A percentile compares a stretch with the other conserved stretches of the same genome.
Evolutionary conservation across 1,140 invertebrate species (phyloP).

Genomic region (Drosophila takahashii): DNA sequence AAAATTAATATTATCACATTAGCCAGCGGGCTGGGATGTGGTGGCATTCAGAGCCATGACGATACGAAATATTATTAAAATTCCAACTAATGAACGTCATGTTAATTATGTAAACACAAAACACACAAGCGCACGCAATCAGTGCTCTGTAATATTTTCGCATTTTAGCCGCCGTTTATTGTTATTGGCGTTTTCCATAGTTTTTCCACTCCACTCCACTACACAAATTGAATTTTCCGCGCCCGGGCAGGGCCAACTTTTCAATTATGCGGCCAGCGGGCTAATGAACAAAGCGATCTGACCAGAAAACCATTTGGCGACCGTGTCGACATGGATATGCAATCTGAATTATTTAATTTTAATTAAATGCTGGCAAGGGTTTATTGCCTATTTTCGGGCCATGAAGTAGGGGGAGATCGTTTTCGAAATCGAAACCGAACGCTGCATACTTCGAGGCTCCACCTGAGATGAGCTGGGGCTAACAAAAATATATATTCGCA

Average conservation of each 20-base stretch:
- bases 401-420: background rate
- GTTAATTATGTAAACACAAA: constrained; percentile 69
- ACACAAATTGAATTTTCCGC: constrained; percentile 64
- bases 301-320: constrained; percentile 24
- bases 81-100: constrained; percentile 64
- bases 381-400: constrained; percentile 53
- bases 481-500: constrained; percentile 14
- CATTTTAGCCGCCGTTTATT: constrained; percentile 42
- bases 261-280: constrained; percentile 63
- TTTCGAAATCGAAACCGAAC: background rate
- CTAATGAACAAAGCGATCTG: constrained; percentile 65
- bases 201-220: constrained; percentile 9
- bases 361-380: constrained; percentile 59
- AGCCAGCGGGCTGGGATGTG: constrained; percentile 3
- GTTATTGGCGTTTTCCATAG: constrained; percentile 56
- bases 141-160: constrained; percentile 33
- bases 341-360: constrained; percentile 76
- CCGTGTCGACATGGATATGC: constrained; percentile 13
- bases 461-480: constrained; percentile 20
- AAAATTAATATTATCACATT: constrained; percentile 51
- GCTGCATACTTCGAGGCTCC: constrained; percentile 20
- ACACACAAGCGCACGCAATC: constrained; percentile 15
- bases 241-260: constrained; percentile 44
- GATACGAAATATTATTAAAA: constrained; percentile 47
- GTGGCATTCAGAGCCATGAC: constrained; percentile 1